These are phyloP conservation scores for Yponomeuta cagnagella DNA, from an alignment of 2,888 invertebrate species.

Conservation along the genomic window DNA sequence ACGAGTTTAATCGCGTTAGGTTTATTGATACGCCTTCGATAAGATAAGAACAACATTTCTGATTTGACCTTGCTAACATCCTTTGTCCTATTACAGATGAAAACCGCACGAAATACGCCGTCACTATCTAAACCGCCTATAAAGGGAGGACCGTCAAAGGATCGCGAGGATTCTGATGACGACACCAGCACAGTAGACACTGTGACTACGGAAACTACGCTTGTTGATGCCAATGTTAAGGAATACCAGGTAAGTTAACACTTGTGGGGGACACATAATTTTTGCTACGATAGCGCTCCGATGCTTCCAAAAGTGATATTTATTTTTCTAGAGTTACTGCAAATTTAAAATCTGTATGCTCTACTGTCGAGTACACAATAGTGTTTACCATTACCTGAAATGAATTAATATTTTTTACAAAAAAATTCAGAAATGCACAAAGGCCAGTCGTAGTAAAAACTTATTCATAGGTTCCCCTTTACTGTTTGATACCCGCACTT, in stretches of 20 bases:
- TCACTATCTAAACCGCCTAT: constrained; percentile 51
- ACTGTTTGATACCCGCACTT: too few species aligned
- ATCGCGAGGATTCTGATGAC: constrained; percentile 72
- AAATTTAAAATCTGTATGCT: too few species aligned
- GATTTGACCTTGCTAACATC: background rate
- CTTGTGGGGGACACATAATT: background rate
- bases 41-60: background rate
- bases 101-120: constrained; percentile 51
- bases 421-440: too few species aligned
- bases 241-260: constrained; percentile 66
- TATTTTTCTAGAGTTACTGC: too few species aligned
- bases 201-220: constrained; percentile 82
- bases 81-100: constrained; percentile 40
- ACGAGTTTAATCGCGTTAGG: background rate
- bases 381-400: background rate
- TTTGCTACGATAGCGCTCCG: too few species aligned
- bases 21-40: background rate
- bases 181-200: constrained; percentile 73
- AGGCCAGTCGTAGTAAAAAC: too few species aligned
- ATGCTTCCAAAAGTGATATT: too few species aligned
- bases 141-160: constrained; percentile 59
- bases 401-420: too few species aligned
- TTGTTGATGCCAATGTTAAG: constrained; percentile 75
- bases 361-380: too few species aligned
- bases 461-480: too few species aligned